Conservation (phyloP, 2,113 vertebrate species). For the Prunella fulvescens region DNA sequence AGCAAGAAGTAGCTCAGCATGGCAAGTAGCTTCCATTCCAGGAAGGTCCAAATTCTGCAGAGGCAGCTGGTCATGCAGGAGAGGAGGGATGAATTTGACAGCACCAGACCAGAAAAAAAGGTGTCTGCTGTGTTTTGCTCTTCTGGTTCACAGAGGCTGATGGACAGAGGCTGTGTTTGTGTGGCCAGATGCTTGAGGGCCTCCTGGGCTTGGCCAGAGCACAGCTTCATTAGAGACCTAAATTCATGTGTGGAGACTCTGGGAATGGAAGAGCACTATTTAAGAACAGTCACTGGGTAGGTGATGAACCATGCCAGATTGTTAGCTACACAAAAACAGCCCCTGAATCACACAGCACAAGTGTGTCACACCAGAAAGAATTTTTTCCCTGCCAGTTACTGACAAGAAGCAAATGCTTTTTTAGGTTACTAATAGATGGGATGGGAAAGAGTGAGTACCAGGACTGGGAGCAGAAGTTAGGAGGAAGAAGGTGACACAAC, state of each 20-base stretch:
- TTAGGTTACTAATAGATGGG: neutral
- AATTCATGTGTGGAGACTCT: neutral
- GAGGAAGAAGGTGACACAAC: neutral
- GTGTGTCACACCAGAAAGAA: neutral
- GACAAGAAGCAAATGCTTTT: neutral
- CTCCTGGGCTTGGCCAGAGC: neutral
- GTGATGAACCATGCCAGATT: neutral
- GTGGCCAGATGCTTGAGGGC: neutral
- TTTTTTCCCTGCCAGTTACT: neutral
- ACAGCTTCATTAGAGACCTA: neutral
- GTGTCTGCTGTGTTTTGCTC: neutral
- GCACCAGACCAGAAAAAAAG: neutral
- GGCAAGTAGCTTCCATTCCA: neutral
- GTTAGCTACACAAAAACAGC: neutral
- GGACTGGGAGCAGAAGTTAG: neutral
- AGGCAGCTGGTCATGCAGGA: neutral
- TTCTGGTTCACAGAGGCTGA: neutral
- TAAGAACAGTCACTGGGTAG: neutral
- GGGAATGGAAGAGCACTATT: neutral
- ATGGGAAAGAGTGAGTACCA: neutral
- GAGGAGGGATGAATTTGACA: neutral
- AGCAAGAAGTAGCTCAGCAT: neutral
- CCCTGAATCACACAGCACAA: neutral
- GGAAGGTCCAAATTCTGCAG: neutral
- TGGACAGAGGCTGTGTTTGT: neutral